Conservation (phyloP, 2,888 invertebrate species). For the Cybosia mesomella region DNA sequence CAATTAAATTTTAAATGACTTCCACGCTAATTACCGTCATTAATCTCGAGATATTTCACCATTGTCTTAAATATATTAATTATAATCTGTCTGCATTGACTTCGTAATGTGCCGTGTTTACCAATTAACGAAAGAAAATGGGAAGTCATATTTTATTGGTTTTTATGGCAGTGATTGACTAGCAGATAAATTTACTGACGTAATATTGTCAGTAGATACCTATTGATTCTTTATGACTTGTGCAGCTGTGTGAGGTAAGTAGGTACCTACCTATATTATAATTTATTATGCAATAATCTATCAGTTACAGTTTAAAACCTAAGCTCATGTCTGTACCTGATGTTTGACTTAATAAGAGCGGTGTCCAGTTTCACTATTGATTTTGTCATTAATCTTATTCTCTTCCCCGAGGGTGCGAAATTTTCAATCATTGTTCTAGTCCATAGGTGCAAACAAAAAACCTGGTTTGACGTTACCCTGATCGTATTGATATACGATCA, state of each 20-base stretch:
- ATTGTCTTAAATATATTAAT: conserved; percentile 26
- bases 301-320: not conserved
- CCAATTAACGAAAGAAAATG: conserved; percentile 1
- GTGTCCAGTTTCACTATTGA: not conserved
- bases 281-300: not conserved
- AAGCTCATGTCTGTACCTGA: not conserved
- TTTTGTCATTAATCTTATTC: not conserved
- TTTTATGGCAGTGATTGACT: conserved; percentile 39
- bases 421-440: too few relatives aligned
- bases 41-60: conserved; percentile 29
- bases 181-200: conserved; percentile 57
- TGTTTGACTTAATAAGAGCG: not conserved
- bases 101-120: conserved; percentile 13
- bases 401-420: not conserved
- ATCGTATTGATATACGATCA: too few relatives aligned
- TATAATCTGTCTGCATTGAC: conserved; percentile 29
- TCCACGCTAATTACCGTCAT: conserved; percentile 36
- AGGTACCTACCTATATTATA: not conserved
- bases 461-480: too few relatives aligned
- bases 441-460: too few relatives aligned
- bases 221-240: conserved; percentile 6
- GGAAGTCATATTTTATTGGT: conserved; percentile 27
- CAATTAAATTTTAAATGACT: conserved; percentile 32
- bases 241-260: not conserved
- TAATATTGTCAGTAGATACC: conserved; percentile 45